Evolutionary conservation across 2,888 invertebrate genomes (phyloP).

Genomic region (Lithophane socia): DNA sequence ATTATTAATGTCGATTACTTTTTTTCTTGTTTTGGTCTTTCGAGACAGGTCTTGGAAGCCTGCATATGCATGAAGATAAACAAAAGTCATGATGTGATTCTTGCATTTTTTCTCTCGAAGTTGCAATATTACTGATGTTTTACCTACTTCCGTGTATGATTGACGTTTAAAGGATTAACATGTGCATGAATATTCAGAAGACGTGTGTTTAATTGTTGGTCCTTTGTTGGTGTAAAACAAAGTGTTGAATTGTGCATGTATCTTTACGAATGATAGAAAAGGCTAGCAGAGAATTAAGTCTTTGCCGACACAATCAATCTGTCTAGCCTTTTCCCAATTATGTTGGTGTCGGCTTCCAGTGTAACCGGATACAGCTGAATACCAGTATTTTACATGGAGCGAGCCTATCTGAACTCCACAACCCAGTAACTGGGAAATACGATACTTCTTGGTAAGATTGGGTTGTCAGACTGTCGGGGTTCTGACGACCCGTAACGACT

Average conservation of each 20-base stretch:
- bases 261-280: neutral
- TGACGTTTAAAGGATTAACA: constrained; percentile 40
- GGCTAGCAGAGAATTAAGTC: neutral
- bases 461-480: no score
- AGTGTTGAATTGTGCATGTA: neutral
- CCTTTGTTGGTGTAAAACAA: constrained; percentile 13
- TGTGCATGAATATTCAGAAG: constrained; percentile 37
- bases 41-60: constrained; percentile 39
- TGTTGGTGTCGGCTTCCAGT: no score
- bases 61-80: constrained; percentile 49
- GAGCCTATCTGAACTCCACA: no score
- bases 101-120: constrained; percentile 38
- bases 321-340: no score
- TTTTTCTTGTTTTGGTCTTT: constrained; percentile 62
- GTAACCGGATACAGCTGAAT: no score
- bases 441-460: no score
- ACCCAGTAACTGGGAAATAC: no score
- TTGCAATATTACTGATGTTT: constrained; percentile 41
- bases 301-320: neutral
- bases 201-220: constrained; percentile 7
- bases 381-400: no score
- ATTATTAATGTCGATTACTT: constrained; percentile 68
- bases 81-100: constrained; percentile 24
- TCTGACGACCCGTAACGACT: no score
- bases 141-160: constrained; percentile 50